Evolutionary conservation across 2,888 invertebrate species (phyloP).

Genomic region (Trichacis sp.): DNA sequence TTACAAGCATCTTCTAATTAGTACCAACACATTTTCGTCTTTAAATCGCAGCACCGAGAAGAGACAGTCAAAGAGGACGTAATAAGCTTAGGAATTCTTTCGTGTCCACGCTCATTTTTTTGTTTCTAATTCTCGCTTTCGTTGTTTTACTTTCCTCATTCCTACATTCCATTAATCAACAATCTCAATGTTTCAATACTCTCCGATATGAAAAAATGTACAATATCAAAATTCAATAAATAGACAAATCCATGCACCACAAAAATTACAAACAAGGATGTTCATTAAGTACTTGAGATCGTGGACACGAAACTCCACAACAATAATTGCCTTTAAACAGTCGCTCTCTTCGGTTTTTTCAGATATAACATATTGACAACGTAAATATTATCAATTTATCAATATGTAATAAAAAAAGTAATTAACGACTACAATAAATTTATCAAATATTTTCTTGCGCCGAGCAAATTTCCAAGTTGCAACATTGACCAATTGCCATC

Average conservation of each 20-base stretch:
- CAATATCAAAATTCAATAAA: not conserved
- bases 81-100: slow-evolving; percentile 22
- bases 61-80: slow-evolving; percentile 37
- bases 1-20: slow-evolving; percentile 38
- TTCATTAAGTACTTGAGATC: slow-evolving; percentile 13
- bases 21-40: slow-evolving; percentile 31
- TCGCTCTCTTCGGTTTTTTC: slow-evolving; percentile 30
- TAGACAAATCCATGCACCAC: not conserved
- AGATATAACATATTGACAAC: slow-evolving; percentile 40
- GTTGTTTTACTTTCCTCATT: not conserved
- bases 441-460: slow-evolving; percentile 19
- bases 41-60: slow-evolving; percentile 30
- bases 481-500: too few relatives aligned
- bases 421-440: slow-evolving; percentile 37
- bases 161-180: too few relatives aligned
- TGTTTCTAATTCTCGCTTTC: not conserved
- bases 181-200: too few relatives aligned
- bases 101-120: slow-evolving; percentile 30
- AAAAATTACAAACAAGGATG: too few relatives aligned
- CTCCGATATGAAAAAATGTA: not conserved
- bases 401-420: slow-evolving; percentile 33
- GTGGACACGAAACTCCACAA: slow-evolving; percentile 37
- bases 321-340: slow-evolving; percentile 35
- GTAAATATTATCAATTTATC: slow-evolving; percentile 41
- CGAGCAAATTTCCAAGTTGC: slow-evolving; percentile 7